phyloP scores from a whole-genome alignment of 2,113 vertebrate genomes.

The Mustela lutreola region DNA sequence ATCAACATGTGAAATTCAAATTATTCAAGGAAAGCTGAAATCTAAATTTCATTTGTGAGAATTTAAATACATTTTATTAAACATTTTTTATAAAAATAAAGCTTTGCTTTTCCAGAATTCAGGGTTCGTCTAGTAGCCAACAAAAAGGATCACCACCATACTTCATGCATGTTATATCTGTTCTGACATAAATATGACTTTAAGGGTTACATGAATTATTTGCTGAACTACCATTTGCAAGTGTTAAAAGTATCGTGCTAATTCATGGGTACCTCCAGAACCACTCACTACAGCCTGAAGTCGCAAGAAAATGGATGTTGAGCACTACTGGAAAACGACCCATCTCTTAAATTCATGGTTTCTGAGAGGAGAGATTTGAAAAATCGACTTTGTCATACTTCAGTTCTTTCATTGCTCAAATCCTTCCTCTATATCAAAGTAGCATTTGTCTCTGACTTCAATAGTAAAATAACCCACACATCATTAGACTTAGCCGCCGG shows the following conservation, averaged over 20 bases:
- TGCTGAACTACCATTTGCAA: background rate
- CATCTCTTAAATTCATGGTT: background rate
- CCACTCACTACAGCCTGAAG: background rate
- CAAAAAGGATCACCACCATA: background rate
- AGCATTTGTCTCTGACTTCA: background rate
- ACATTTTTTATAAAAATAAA: background rate
- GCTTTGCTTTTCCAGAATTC: background rate
- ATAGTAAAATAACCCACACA: background rate
- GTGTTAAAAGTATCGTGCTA: background rate
- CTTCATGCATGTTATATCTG: background rate
- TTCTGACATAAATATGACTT: background rate
- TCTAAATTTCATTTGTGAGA: background rate
- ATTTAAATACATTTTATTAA: background rate
- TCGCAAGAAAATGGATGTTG: background rate
- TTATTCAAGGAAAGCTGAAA: slow-evolving; percentile 11
- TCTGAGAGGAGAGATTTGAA: background rate
- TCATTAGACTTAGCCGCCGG: background rate
- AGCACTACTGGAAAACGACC: background rate
- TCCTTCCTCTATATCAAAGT: background rate
- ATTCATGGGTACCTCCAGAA: background rate
- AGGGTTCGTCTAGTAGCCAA: background rate
- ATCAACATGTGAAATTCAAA: slow-evolving; percentile 6
- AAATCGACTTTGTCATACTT: background rate
- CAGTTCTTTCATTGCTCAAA: background rate
- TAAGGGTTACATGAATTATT: background rate